Base-by-base conservation (phyloP, 2,888 invertebrate genomes). In the Perdita meconis region DNA sequence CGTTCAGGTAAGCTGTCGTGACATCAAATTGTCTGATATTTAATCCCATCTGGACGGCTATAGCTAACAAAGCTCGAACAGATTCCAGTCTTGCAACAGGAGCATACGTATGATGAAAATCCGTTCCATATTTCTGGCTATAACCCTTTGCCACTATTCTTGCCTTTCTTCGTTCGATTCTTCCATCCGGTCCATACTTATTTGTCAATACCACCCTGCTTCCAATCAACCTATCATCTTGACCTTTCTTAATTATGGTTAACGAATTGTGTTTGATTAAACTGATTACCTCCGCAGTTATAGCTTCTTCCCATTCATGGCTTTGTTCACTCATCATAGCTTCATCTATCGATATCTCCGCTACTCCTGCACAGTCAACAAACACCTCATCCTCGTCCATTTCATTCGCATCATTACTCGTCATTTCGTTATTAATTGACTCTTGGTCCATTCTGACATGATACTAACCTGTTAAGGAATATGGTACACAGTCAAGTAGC, bases 41-140 rank as follows among this genome's bases (percentile, higher is more conserved):
- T 26, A 66, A 44, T 3, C 12, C 10, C 1, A n/a, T 12, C 8
- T 19, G 16, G 1, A n/a, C 65, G 0, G 72, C 59, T 0, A 66
- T 4, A 1, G 65, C 44, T 0, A 60, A 22, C 1, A 50, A 8
- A 0, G 47, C 8, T 0, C 60, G 34, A 12, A 72, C 16, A 1
- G 72, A 66, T 1, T 53, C 59, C 6, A 66, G 1, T 12, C 51
- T 38, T 0, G 71, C 71, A 0, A 80, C 79, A 0, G 72, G 75
- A 0, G 72, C 72, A 36, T 71, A 80, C 0, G 72, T 79, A 1
- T 79, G 38, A 16, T 59, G 36, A 3, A 51, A 79, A 10, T 65
- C 68, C 1, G 56, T 38, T 0, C 69, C 72, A 3, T 51, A 36
- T 38, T 5, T 63, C 30, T 72, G 79, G 19, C 24, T 42, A 16